Percentiles rank a stretch among this genome's conserved stretches.
phyloP scores from a whole-genome alignment of 2,113 vertebrate genomes.

The Irena cyanogastra region DNA sequence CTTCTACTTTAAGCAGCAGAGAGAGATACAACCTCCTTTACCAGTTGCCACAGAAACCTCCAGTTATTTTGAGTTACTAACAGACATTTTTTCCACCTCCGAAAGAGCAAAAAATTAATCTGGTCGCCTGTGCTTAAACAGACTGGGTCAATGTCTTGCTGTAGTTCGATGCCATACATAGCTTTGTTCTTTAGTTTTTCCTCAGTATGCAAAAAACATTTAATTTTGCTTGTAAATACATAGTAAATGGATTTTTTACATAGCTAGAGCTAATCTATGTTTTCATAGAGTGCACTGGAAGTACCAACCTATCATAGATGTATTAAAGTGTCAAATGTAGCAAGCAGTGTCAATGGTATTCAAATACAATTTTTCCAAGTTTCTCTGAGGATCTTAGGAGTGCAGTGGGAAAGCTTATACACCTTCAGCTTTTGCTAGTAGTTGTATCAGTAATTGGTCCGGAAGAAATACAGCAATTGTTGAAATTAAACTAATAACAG shows the following conservation, averaged over 20 bases:
- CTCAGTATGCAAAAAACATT: background rate
- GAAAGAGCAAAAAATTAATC: background rate
- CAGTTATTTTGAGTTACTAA: background rate
- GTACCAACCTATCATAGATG: background rate
- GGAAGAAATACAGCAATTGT: background rate
- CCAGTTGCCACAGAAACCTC: background rate
- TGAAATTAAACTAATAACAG: background rate
- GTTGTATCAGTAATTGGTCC: rapidly evolving
- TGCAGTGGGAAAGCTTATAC: background rate
- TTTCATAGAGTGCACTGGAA: background rate
- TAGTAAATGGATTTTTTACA: background rate
- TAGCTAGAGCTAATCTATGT: background rate
- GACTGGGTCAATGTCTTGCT: background rate
- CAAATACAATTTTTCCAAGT: background rate
- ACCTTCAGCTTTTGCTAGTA: background rate
- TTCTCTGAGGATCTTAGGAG: background rate
- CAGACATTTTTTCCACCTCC: background rate
- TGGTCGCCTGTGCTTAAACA: background rate
- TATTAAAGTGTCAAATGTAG: background rate
- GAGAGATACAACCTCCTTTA: background rate
- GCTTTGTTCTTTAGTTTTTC: background rate
- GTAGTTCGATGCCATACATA: background rate
- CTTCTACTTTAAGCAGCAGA: background rate
- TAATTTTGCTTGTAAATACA: background rate
- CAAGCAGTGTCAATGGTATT: background rate